A percentile compares a stretch with the other conserved stretches of the same genome.
These are phyloP conservation scores for Zeugodacus cucurbitae DNA, from an alignment of 1,140 invertebrate species.

Conservation along the genomic window DNA sequence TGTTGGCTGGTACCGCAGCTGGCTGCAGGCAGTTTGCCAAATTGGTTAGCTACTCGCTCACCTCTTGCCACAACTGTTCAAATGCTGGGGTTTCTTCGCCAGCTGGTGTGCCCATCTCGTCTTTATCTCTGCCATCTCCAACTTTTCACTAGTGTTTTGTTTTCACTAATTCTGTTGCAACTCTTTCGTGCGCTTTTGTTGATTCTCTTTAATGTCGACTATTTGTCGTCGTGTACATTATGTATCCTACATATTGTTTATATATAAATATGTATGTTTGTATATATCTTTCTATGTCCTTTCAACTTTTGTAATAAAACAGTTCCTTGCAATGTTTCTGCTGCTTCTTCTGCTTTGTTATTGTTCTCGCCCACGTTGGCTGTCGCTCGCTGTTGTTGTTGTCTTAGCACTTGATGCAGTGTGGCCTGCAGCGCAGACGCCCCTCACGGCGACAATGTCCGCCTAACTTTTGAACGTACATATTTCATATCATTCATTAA, in stretches of 20 bases:
- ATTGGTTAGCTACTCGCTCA: background rate
- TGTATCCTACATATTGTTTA: background rate
- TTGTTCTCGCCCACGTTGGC: background rate
- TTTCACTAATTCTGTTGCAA: conserved; percentile 7
- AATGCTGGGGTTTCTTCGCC: background rate
- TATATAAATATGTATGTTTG: background rate
- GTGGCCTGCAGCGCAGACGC: background rate
- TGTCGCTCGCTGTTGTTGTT: background rate
- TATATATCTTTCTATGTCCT: no score
- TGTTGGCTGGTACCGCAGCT: background rate
- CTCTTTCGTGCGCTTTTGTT: conserved; percentile 14
- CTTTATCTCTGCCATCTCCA: background rate
- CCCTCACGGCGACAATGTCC: background rate
- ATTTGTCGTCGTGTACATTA: background rate
- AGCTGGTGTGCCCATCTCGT: background rate
- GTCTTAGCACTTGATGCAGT: background rate
- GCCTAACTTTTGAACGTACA: background rate
- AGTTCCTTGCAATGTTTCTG: background rate
- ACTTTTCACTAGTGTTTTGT: background rate
- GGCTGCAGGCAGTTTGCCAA: conserved; percentile 28
- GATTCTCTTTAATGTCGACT: background rate
- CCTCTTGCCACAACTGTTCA: background rate
- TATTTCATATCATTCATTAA: background rate
- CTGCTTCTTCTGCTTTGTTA: background rate
- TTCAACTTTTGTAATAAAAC: background rate